Base-by-base conservation (phyloP, 2,888 invertebrate species). In the Drosophila melanosoma region DNA sequence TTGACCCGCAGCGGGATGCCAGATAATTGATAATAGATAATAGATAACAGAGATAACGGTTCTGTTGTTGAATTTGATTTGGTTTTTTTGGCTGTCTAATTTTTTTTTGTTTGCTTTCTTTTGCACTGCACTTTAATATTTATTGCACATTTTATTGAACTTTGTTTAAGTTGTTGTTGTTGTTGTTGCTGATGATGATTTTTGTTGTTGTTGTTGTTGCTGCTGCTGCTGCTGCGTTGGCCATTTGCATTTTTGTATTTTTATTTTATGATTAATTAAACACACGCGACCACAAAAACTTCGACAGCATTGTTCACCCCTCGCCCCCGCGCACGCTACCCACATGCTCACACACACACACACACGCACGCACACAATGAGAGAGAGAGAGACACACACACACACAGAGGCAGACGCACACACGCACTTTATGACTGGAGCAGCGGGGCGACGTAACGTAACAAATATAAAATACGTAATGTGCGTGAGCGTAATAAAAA, bases 201-300 rank as follows among this genome's bases (percentile, higher is more conserved):
- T 8, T 67, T 48, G 0, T 35, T 63, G 59, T 4, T 59, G 54
- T n/a, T 52, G 49, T 38, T 64, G 35, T 42, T 69, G 54, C 20
- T 45, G 64, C 35, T 64, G 67, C 45, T 69, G 68, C 32, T 69
- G 49, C 29, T 61, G 62, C 58, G 40, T 63, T 70, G 59, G 70
- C 73, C 69, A 80, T 79, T 79, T 73, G 77, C 65, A 70, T 79
- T 79, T 73, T 70, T 69, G 52, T 49, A 53, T 58, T 78, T 75
- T 79, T 72, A 65, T 79, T 86, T 86, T 87, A 85, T 85, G 89
- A 85, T 86, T 88, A 85, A 85, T 85, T 85, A 88, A 87, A 89
- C 87, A 89, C 89, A 85, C 86, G 80, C 84, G 80, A 79, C 77
- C 87, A 71, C 83, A 81, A 67, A 66, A 75, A 65, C 68, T 78